Conservation (phyloP, 2,888 invertebrate genomes). For the Lithophane socia region DNA sequence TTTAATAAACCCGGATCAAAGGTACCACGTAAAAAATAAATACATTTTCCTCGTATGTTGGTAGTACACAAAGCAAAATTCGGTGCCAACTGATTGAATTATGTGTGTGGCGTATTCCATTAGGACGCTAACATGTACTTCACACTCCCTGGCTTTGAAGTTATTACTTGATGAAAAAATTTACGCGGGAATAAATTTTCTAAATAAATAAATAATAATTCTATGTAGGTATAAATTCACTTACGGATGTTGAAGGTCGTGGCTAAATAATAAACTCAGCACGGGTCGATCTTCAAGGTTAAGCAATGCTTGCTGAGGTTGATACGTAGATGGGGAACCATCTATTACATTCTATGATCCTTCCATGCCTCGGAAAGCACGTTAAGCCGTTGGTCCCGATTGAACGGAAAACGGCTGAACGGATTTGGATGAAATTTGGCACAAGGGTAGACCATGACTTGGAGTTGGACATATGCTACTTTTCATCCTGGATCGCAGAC, state of each 20-base stretch:
- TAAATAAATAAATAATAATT: neutral
- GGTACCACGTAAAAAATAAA: conserved; percentile 14
- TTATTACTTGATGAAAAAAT: conserved; percentile 23
- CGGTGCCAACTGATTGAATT: conserved; percentile 45
- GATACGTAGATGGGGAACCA: too few species aligned
- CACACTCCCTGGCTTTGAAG: conserved; percentile 17
- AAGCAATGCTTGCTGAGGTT: too few species aligned
- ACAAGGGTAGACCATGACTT: too few species aligned
- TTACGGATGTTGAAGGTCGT: neutral
- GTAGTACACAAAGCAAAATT: conserved; percentile 31
- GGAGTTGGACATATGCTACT: too few species aligned
- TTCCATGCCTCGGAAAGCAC: neutral
- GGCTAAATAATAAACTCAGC: too few species aligned
- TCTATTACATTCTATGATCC: too few species aligned
- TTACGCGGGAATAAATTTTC: neutral
- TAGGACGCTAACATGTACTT: conserved; percentile 37
- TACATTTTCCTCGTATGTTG: conserved; percentile 22
- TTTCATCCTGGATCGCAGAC: too few species aligned
- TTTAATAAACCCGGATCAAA: conserved; percentile 26
- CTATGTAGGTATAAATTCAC: neutral
- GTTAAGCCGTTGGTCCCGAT: neutral
- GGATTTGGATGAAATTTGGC: too few species aligned
- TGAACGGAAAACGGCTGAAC: neutral
- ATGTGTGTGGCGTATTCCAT: conserved; percentile 60
- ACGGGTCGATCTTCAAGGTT: too few species aligned